These are phyloP conservation scores for Spilarctia lutea DNA, from an alignment of 2,888 invertebrate species.

Conservation along the genomic window DNA sequence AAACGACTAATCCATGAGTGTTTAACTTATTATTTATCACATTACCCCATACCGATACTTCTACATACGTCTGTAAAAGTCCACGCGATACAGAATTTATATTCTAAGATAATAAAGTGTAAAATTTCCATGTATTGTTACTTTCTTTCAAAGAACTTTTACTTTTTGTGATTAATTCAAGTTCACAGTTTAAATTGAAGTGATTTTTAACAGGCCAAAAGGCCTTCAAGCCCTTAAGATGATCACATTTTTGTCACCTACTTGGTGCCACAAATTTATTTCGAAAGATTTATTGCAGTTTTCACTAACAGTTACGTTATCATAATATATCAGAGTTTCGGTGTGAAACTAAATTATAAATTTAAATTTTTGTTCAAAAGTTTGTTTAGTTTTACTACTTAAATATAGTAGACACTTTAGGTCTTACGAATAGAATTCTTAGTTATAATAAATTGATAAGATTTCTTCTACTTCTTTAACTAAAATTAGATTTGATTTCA, in stretches of 20 bases:
- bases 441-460: not conserved
- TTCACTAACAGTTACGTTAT: conserved; percentile 4
- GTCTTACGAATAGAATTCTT: not conserved
- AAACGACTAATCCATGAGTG: no score
- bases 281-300: conserved; percentile 15
- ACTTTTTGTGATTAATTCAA: no score
- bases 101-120: no score
- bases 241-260: conserved; percentile 9
- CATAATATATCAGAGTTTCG: conserved; percentile 3
- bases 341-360: conserved; percentile 4
- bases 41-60: no score
- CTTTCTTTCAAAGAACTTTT: no score
- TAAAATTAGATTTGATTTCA: not conserved
- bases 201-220: not conserved
- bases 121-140: not conserved
- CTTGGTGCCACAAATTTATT: conserved; percentile 7
- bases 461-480: not conserved
- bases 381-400: not conserved
- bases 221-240: not conserved
- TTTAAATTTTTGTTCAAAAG: not conserved
- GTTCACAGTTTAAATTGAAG: not conserved
- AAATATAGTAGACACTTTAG: not conserved
- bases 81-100: no score
- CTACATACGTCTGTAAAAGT: no score
- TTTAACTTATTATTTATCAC: no score